These are phyloP conservation scores for Leucopternis melanops DNA, from an alignment of 2,113 vertebrate species.

Conservation along the genomic window DNA sequence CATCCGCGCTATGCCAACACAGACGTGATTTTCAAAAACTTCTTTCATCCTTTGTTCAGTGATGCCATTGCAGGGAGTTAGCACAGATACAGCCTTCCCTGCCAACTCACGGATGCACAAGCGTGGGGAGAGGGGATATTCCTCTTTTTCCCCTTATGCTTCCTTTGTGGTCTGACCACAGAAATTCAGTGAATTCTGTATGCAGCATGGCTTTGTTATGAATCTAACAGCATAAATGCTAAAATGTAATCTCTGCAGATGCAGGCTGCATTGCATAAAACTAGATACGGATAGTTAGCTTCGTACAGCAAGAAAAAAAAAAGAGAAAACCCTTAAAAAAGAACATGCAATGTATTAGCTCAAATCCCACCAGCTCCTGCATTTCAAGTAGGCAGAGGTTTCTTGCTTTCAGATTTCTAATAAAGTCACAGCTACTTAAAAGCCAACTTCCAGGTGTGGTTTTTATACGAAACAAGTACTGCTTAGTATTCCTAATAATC, in stretches of 20 bases:
- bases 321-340: not conserved
- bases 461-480: not conserved
- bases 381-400: not conserved
- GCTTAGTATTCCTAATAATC: not conserved
- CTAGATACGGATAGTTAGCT: not conserved
- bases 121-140: not conserved
- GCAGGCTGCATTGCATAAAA: not conserved
- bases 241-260: not conserved
- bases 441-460: not conserved
- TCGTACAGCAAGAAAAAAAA: not conserved
- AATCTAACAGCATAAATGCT: not conserved
- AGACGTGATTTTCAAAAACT: not conserved
- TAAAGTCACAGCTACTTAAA: not conserved
- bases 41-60: not conserved
- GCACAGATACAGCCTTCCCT: not conserved
- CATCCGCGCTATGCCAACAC: not conserved
- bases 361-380: not conserved
- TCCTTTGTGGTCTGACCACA: not conserved
- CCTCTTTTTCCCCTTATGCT: rapidly evolving
- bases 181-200: not conserved
- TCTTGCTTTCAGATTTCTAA: not conserved
- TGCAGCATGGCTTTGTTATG: rapidly evolving
- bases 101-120: not conserved
- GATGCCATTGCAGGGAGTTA: not conserved
- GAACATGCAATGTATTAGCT: not conserved